A percentile compares a stretch with the other conserved stretches of the same genome.
phyloP scores from a whole-genome alignment of 2,797 vertebrate species.

The Bradypodion pumilum region DNA sequence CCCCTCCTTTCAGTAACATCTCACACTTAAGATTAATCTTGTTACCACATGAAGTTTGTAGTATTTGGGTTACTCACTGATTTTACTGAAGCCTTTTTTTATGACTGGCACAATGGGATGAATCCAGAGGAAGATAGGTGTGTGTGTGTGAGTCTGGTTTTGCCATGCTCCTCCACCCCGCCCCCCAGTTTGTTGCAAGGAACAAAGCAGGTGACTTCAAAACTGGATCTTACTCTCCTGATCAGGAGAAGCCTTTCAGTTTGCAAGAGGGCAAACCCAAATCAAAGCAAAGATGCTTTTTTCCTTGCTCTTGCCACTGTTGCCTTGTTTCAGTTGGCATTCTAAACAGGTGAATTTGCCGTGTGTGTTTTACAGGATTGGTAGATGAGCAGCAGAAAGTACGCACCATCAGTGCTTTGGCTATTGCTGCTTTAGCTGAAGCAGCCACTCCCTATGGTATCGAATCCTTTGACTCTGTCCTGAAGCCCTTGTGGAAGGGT shows the following conservation, averaged over 20 bases:
- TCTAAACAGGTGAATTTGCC: neutral
- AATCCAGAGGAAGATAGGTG: neutral
- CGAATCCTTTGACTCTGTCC: slow-evolving; percentile 97
- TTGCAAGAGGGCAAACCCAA: too few species aligned
- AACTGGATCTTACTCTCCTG: neutral
- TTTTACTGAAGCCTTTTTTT: neutral
- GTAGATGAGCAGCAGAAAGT: slow-evolving; percentile 99
- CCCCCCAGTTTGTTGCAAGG: too few species aligned
- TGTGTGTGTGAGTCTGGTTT: too few species aligned
- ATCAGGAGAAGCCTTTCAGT: neutral
- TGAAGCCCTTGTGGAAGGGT: slow-evolving; percentile 98
- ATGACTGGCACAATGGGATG: neutral
- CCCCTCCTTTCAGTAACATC: too few species aligned
- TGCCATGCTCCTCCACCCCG: too few species aligned
- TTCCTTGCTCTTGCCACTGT: neutral
- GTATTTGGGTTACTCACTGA: neutral
- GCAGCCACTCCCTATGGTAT: slow-evolving; percentile 98
- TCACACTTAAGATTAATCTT: neutral
- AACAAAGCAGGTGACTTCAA: too few species aligned
- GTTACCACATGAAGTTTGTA: too few species aligned
- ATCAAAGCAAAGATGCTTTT: too few species aligned
- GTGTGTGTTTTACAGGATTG: slow-evolving; percentile 80
- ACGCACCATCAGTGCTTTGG: slow-evolving; percentile 97
- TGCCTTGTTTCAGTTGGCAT: accelerated
- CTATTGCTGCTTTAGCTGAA: slow-evolving; percentile 96